Conservation (phyloP, 2,888 invertebrate genomes). For the Protonemura montana region DNA sequence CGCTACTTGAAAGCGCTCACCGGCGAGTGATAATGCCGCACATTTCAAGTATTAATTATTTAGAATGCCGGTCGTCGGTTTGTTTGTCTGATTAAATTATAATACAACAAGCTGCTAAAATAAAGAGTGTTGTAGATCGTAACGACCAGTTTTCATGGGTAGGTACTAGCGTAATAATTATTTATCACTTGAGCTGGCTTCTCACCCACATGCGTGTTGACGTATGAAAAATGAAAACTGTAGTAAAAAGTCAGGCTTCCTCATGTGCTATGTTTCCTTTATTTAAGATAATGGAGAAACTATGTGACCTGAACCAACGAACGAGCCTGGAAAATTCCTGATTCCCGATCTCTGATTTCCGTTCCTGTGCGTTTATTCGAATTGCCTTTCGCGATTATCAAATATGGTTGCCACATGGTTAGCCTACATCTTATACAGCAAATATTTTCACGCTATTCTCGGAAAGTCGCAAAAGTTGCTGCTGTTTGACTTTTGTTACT, state of each 20-base stretch:
- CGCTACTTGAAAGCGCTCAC: not conserved
- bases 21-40: not conserved
- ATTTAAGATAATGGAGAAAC: not conserved
- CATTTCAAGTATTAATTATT: not conserved
- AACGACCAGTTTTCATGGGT: not conserved
- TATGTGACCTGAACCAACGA: not conserved
- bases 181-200: not conserved
- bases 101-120: not conserved
- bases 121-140: not conserved
- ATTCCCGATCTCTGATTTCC: not conserved
- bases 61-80: not conserved
- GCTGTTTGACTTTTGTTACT: slow-evolving; percentile 14
- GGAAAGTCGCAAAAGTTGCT: not conserved
- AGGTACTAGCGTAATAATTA: not conserved
- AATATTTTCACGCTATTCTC: not conserved
- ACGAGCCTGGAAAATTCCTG: not conserved
- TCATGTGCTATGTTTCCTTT: not conserved
- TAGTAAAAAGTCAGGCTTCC: not conserved
- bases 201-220: not conserved
- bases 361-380: not conserved
- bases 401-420: not conserved
- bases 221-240: not conserved
- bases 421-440: not conserved
- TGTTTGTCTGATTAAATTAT: slow-evolving; percentile 4
- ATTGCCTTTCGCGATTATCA: not conserved